A percentile compares a stretch with the other conserved stretches of the same genome.
These are phyloP conservation scores for Lapara coniferarum DNA, from an alignment of 2,888 invertebrate genomes.

Conservation along the genomic window DNA sequence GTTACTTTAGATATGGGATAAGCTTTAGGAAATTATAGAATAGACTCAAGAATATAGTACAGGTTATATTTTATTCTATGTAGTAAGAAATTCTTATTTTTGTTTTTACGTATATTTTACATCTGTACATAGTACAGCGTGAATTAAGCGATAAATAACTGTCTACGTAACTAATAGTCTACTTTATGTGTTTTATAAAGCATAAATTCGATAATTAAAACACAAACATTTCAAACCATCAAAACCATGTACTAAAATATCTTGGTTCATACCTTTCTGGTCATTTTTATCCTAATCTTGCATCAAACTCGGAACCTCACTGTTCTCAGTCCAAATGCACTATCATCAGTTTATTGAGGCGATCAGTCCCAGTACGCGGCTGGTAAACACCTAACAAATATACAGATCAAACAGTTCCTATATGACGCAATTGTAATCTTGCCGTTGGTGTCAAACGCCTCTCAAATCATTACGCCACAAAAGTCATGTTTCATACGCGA, in stretches of 20 bases:
- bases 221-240: background rate
- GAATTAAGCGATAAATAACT: too few species aligned
- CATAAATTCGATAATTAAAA: too few species aligned
- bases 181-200: too few species aligned
- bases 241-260: background rate
- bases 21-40: background rate
- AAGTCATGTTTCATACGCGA: slow-evolving; percentile 14
- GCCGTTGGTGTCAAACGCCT: slow-evolving; percentile 12
- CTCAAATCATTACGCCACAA: slow-evolving; percentile 20
- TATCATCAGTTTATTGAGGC: too few species aligned
- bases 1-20: background rate
- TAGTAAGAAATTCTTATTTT: too few species aligned
- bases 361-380: too few species aligned
- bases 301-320: background rate
- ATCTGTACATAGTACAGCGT: too few species aligned
- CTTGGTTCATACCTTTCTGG: background rate
- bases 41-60: too few species aligned
- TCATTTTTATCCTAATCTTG: too few species aligned
- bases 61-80: too few species aligned
- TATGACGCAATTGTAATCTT: slow-evolving; percentile 2
- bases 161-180: too few species aligned
- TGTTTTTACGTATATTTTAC: too few species aligned
- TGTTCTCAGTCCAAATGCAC: background rate
- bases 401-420: background rate
- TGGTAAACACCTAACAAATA: background rate